Base-by-base conservation (phyloP, 2,113 vertebrate species). In the Calypte anna region DNA sequence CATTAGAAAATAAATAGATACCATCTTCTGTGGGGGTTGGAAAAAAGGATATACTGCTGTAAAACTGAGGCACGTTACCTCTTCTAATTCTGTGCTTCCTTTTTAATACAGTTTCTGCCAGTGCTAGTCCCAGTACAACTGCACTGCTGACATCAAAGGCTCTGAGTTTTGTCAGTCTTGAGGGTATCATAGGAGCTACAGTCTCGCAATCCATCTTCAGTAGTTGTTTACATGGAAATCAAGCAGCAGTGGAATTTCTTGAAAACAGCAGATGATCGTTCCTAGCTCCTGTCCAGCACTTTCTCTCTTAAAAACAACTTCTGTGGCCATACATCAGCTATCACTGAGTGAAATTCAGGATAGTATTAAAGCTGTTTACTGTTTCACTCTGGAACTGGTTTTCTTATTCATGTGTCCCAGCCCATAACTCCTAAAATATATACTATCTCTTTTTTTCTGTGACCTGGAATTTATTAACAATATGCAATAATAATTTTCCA, bases 401-500 rank as follows among this genome's bases (percentile, higher is more conserved):
- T 93, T 93, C 54, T 69, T 77, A 72, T 75, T 94, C 77, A 59
- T 55, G 23, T 72, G 36, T 28, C 51, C 23, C 61, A 72, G 44
- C 10, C 38, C 36, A 22, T 43, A 80, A 70, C 40, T 91, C 50
- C 64, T 78, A 81, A 94, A 91, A 90, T 64, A 80, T 43, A 85
- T 91, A 94, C 93, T 54, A 87, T 74, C 53, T 66, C 59, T 81
- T 31, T 68, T 68, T 48, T 95, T 38, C 54, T 57, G 22, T 76
- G 66, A 61, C 48, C 50, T 95, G 50, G 76, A 84, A 95, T 94
- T 94, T 90, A 88, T 78, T 93, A 78, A 80, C 36, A 63, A 12
- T 33, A 80, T 76, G 61, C 46, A 86, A 57, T 36, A 91, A 66
- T 83, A 80, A 96, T 94, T 97, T 96, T 95, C 64, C 80, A 91